Evolutionary conservation across 1,140 invertebrate genomes (phyloP), one percentile per base, ranked within the genome.

Genomic region (Drosophila kanapiae): DNA sequence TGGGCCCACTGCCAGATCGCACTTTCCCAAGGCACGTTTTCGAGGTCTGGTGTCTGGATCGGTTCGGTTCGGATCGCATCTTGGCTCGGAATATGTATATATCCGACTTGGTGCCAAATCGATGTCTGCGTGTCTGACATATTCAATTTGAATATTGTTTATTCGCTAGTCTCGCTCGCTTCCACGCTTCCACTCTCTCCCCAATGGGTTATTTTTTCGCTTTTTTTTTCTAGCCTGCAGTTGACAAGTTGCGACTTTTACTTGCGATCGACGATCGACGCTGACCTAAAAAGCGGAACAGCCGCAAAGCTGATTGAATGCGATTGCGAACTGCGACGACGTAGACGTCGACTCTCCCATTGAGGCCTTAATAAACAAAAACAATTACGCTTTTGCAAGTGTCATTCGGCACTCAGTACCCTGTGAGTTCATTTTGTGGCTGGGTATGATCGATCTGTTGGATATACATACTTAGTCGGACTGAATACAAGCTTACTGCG

Each of bases 81-180:
- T 47, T 48, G 35, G 63, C 29, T 68, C 18, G 45, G 35, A 33
- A 9, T 62, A 48, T 51, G 3, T 18, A 53, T 23, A 40, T 40
- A n/a, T 49, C 53, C 58, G 67, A 35, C 48, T 71, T 48, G 53
- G 45, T 71, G 54, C 67, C 69, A 72, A 72, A 59, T 72, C 53
- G 45, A 59, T 72, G 71, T 65, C 53, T 77, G 75, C 75, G 74
- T 77, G 75, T 82, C 65, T 81, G 60, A 77, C 79, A 81, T 78
- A 78, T 83, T 78, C 77, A 87, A 87, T 83, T 87, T 87, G 77
- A 87, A 87, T 87, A 87, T 87, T 86, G 72, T 88, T 84, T 88
- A 88, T 78, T 83, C 72, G 77, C 70, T 80, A 82, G 74, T 75
- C 57, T 54, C 65, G 49, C 53, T 13, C 48, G 48, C 48, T 51